These are phyloP conservation scores for Drosophila persimilis DNA, from an alignment of 1,140 invertebrate genomes.

Conservation along the genomic window DNA sequence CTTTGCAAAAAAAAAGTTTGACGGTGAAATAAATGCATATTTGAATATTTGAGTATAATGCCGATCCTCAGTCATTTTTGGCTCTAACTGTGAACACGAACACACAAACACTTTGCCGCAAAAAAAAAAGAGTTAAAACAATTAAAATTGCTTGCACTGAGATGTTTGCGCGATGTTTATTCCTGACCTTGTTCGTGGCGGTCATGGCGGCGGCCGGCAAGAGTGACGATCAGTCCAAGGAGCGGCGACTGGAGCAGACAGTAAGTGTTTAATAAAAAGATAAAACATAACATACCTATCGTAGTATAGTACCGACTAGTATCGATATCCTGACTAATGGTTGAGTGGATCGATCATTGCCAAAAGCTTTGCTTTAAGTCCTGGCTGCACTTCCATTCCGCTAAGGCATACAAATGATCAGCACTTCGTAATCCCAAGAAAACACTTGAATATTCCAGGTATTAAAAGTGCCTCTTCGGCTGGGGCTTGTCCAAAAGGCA, in stretches of 20 bases:
- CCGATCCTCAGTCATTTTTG: not conserved
- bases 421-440: conserved; percentile 68
- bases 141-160: conserved; percentile 26
- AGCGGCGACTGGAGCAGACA: conserved; percentile 13
- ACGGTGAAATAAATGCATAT: conserved; percentile 21
- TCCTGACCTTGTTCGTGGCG: conserved; percentile 41
- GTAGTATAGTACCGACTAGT: not conserved
- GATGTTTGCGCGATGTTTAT: conserved; percentile 55
- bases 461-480: conserved; percentile 45
- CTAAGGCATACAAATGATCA: conserved; percentile 9
- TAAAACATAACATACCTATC: not conserved
- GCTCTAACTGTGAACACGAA: conserved; percentile 14
- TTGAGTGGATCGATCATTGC: no score
- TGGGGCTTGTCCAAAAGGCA: conserved; percentile 16
- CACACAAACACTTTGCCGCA: not conserved
- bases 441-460: conserved; percentile 82
- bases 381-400: not conserved
- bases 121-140: conserved; percentile 21
- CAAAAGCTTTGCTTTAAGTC: no score
- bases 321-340: no score
- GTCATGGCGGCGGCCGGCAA: conserved; percentile 27
- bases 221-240: conserved; percentile 28
- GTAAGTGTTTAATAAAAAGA: conserved; percentile 18
- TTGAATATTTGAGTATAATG: conserved; percentile 29
- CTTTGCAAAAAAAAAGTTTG: conserved; percentile 44